A percentile compares a stretch with the other conserved stretches of the same genome.
Conservation (phyloP, 1,140 invertebrate species). For the Potamilus streckersoni region DNA sequence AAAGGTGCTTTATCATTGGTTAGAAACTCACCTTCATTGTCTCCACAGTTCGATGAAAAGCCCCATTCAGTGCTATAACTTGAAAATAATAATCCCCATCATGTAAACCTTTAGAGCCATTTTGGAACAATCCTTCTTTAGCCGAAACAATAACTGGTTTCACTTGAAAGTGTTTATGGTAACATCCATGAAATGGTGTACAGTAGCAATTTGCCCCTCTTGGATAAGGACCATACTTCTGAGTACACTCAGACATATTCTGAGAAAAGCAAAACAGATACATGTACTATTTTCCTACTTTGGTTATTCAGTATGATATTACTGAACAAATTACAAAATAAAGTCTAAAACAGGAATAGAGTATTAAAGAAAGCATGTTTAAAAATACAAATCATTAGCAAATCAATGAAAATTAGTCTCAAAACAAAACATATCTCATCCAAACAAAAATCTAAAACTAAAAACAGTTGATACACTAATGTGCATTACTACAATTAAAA, state of each 20-base stretch:
- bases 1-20: background rate
- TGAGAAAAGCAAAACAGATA: slow-evolving; percentile 3
- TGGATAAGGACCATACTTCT: slow-evolving; percentile 23
- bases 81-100: slow-evolving; percentile 46
- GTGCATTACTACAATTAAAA: too few relatives aligned
- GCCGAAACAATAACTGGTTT: slow-evolving; percentile 18
- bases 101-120: slow-evolving; percentile 30
- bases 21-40: slow-evolving; percentile 31
- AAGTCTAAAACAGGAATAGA: too few relatives aligned
- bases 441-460: too few relatives aligned
- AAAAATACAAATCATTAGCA: too few relatives aligned
- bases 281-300: too few relatives aligned
- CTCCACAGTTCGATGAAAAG: slow-evolving; percentile 31
- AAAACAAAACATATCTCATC: too few relatives aligned
- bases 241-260: slow-evolving; percentile 28
- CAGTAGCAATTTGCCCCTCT: slow-evolving; percentile 40
- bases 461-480: too few relatives aligned
- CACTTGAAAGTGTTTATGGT: slow-evolving; percentile 41
- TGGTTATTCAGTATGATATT: too few relatives aligned
- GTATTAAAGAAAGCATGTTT: too few relatives aligned
- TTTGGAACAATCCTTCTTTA: slow-evolving; percentile 26
- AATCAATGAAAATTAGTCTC: too few relatives aligned
- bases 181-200: slow-evolving; percentile 34
- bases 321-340: too few relatives aligned
- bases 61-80: slow-evolving; percentile 38